phyloP scores from a whole-genome alignment of 2,113 vertebrate genomes.

The Hippoglossus stenolepis region DNA sequence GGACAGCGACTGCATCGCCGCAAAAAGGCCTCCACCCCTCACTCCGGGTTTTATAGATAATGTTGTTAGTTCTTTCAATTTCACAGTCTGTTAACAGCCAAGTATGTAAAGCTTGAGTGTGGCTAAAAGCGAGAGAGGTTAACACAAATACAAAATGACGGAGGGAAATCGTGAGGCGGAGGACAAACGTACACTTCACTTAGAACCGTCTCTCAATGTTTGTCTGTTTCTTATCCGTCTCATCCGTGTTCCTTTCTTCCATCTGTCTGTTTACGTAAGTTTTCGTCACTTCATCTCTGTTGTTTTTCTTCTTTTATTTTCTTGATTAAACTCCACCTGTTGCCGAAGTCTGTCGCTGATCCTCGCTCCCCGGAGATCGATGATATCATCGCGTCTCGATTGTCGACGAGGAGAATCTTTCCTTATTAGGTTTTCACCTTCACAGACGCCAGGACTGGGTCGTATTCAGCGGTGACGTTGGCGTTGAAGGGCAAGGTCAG shows the following conservation, averaged over 20 bases:
- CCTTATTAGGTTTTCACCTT: background rate
- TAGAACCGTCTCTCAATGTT: conserved; percentile 41
- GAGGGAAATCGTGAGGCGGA: conserved; percentile 15
- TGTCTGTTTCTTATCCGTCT: conserved; percentile 16
- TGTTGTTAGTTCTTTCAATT: conserved; percentile 56
- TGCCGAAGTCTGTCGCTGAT: conserved; percentile 35
- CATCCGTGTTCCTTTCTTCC: conserved; percentile 47
- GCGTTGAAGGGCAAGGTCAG: background rate
- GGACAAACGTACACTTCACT: conserved; percentile 17
- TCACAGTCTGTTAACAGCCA: conserved; percentile 59
- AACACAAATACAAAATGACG: conserved; percentile 48
- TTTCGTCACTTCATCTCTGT: conserved; percentile 35
- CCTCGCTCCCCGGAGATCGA: background rate
- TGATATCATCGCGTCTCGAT: background rate
- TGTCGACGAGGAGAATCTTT: background rate
- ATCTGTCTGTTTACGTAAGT: conserved; percentile 54
- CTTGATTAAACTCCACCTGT: conserved; percentile 50
- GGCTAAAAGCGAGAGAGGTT: conserved; percentile 15
- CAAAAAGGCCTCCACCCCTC: conserved; percentile 37
- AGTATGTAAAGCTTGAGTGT: conserved; percentile 39
- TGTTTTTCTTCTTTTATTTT: conserved; percentile 52
- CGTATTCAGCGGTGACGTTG: too few species aligned
- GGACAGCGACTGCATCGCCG: conserved; percentile 43
- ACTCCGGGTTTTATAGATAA: conserved; percentile 45
- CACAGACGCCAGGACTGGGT: background rate